phyloP scores from a whole-genome alignment of 2,797 vertebrate genomes.

The Pseudomugil tenellus region DNA sequence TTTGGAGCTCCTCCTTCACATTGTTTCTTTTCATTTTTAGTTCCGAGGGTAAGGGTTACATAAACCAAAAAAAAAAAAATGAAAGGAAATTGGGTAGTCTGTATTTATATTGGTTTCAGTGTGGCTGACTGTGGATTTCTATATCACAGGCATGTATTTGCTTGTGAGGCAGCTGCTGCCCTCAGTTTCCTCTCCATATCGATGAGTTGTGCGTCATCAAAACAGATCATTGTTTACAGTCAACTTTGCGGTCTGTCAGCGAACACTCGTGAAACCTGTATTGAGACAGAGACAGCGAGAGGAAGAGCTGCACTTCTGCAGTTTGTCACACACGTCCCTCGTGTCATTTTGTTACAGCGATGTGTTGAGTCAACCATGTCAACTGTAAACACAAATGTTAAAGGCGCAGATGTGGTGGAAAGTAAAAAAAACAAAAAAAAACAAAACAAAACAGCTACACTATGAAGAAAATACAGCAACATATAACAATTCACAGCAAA shows the following conservation, averaged over 20 bases:
- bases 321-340: constrained; percentile 10
- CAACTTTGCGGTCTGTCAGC: constrained; percentile 53
- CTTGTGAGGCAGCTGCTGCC: constrained; percentile 59
- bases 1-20: constrained; percentile 37
- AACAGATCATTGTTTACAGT: constrained; percentile 73
- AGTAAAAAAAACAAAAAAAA: neutral
- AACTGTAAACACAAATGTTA: constrained; percentile 14
- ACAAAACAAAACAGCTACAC: too few relatives aligned
- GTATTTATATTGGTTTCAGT: neutral
- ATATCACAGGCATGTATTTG: constrained; percentile 43
- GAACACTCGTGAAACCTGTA: constrained; percentile 49
- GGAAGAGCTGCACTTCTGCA: neutral
- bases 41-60: constrained; percentile 8
- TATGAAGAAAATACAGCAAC: neutral
- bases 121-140: constrained; percentile 27
- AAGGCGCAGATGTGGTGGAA: neutral
- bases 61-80: constrained; percentile 19
- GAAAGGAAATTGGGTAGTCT: constrained; percentile 17
- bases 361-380: constrained; percentile 17
- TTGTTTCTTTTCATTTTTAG: constrained; percentile 22
- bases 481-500: neutral
- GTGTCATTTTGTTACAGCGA: constrained; percentile 8
- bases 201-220: constrained; percentile 72
- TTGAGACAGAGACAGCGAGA: constrained; percentile 1
- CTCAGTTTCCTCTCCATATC: constrained; percentile 61